phyloP scores from a whole-genome alignment of 2,888 invertebrate genomes.

The Neocrepidodera transversa region DNA sequence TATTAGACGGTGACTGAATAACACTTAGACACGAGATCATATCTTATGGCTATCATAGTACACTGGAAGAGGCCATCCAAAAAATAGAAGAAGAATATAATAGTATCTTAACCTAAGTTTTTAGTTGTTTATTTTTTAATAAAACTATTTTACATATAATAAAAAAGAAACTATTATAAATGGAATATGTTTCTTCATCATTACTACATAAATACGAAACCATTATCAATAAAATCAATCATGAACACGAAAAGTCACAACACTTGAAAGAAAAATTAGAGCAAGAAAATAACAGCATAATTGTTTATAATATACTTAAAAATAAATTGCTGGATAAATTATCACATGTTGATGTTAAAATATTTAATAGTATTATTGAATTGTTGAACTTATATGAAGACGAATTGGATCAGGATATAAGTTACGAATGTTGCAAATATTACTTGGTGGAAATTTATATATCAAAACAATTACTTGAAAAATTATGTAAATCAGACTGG shows the following conservation, averaged over 20 bases:
- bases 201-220: constrained; percentile 48
- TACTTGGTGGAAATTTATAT: constrained; percentile 53
- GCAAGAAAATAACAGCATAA: constrained; percentile 46
- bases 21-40: no score
- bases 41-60: no score
- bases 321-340: constrained; percentile 43
- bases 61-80: no score
- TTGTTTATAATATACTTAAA: constrained; percentile 44
- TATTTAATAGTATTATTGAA: constrained; percentile 50
- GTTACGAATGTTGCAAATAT: constrained; percentile 45
- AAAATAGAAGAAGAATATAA: no score
- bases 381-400: constrained; percentile 46
- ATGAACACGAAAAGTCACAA: constrained; percentile 48
- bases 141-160: no score
- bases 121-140: no score
- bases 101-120: no score
- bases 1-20: no score
- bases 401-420: constrained; percentile 39
- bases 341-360: constrained; percentile 50
- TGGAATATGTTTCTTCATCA: constrained; percentile 45
- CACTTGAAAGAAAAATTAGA: constrained; percentile 44
- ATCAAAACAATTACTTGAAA: constrained; percentile 48
- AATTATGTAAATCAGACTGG: constrained; percentile 47
- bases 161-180: no score
- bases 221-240: constrained; percentile 51